Evolutionary conservation across 2,797 vertebrate species (phyloP).

Genomic region (Propithecus perrieri): DNA sequence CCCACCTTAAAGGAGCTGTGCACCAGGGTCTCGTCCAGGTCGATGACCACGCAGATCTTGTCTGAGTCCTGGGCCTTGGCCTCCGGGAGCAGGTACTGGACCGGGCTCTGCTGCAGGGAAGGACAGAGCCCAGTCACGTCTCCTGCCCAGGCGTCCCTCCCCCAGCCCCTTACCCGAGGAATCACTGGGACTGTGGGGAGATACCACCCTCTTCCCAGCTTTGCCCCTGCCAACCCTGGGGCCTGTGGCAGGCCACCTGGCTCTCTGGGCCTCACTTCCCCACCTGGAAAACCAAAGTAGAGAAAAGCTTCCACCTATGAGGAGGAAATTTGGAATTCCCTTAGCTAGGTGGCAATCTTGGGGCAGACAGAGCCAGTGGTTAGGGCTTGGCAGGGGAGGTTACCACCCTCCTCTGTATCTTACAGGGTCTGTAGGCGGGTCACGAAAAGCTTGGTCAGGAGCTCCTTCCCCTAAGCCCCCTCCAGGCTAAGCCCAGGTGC

Average conservation of each 20-base stretch:
- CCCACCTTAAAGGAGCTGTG: slow-evolving; percentile 99
- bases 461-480: background rate
- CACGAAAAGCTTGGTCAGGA: background rate
- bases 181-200: background rate
- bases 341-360: background rate
- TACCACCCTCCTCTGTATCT: background rate
- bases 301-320: background rate
- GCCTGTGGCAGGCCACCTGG: background rate
- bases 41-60: slow-evolving; percentile 98
- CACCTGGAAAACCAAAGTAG: background rate
- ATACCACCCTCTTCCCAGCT: background rate
- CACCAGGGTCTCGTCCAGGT: slow-evolving; percentile 98
- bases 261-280: background rate
- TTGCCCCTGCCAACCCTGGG: background rate
- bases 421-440: background rate
- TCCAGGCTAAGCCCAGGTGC: background rate
- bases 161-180: background rate
- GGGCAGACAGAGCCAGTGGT: too few species aligned
- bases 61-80: slow-evolving; percentile 91
- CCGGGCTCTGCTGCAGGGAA: slow-evolving; percentile 87
- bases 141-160: background rate
- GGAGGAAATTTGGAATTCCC: background rate
- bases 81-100: slow-evolving; percentile 92
- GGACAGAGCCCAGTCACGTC: background rate
- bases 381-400: too few species aligned